These are phyloP conservation scores for Phrixothrix hirtus DNA, from an alignment of 2,888 invertebrate genomes.

Conservation along the genomic window DNA sequence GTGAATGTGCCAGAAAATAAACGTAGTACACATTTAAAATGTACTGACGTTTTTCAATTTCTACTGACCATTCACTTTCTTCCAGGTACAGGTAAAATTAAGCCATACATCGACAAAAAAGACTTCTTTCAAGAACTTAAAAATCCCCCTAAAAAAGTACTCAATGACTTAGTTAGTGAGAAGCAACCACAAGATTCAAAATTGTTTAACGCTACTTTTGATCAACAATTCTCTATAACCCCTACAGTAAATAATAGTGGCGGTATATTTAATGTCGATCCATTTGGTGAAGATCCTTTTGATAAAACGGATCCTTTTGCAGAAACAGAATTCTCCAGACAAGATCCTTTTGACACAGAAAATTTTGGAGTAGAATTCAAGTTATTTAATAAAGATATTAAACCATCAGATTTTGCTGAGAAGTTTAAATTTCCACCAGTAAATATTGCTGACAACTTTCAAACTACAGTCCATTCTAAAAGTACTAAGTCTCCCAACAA, in stretches of 20 bases:
- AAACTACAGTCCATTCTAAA: slow-evolving; percentile 14
- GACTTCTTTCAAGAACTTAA: slow-evolving; percentile 95
- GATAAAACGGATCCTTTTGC: slow-evolving; percentile 71
- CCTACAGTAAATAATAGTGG: slow-evolving; percentile 33
- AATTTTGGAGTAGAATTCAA: slow-evolving; percentile 47
- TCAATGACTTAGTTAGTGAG: slow-evolving; percentile 75
- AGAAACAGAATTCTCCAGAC: slow-evolving; percentile 61
- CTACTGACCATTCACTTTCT: slow-evolving; percentile 3
- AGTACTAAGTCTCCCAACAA: slow-evolving; percentile 44
- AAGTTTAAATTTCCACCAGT: slow-evolving; percentile 36
- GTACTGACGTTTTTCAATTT: not conserved
- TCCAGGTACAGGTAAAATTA: slow-evolving; percentile 79
- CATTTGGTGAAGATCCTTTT: slow-evolving; percentile 75
- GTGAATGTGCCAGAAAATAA: slow-evolving; percentile 3
- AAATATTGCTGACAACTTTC: slow-evolving; percentile 13
- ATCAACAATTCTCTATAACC: slow-evolving; percentile 24
- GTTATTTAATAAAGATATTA: slow-evolving; percentile 41
- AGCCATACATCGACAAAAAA: slow-evolving; percentile 93
- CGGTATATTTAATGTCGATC: slow-evolving; percentile 61
- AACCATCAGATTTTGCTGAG: slow-evolving; percentile 45
- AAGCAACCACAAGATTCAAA: slow-evolving; percentile 33
- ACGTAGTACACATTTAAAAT: not conserved
- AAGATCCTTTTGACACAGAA: slow-evolving; percentile 66
- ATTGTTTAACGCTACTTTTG: slow-evolving; percentile 40
- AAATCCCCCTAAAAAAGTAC: slow-evolving; percentile 90